Percentiles rank a stretch among this genome's conserved stretches.
These are phyloP conservation scores for Amphimallon solstitiale DNA, from an alignment of 2,888 invertebrate genomes.

Conservation along the genomic window DNA sequence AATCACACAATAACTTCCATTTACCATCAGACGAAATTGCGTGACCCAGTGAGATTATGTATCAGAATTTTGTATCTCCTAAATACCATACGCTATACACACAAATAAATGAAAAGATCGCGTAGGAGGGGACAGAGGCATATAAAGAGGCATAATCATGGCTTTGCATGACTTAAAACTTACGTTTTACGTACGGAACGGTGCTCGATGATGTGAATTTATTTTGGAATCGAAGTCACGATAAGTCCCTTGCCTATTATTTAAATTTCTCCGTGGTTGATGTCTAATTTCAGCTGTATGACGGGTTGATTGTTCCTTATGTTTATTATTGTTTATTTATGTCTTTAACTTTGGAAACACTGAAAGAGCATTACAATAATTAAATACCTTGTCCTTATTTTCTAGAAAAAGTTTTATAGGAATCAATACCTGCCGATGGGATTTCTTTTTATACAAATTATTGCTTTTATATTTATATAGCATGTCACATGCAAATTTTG, in stretches of 20 bases:
- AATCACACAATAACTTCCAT: constrained; percentile 22
- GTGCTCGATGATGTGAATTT: constrained; percentile 42
- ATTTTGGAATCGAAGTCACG: constrained; percentile 47
- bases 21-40: constrained; percentile 23
- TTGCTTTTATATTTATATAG: too few relatives aligned
- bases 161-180: constrained; percentile 48
- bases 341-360: neutral
- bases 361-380: neutral
- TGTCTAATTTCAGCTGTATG: constrained; percentile 20
- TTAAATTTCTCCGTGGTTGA: constrained; percentile 19
- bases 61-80: constrained; percentile 26
- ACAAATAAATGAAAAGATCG: constrained; percentile 29
- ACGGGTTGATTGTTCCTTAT: constrained; percentile 27
- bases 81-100: constrained; percentile 19
- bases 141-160: constrained; percentile 48
- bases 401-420: too few relatives aligned
- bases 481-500: too few relatives aligned
- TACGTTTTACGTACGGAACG: constrained; percentile 26
- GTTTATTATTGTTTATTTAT: constrained; percentile 20
- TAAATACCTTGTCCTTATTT: too few relatives aligned
- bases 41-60: constrained; percentile 37
- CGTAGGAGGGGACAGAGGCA: constrained; percentile 41
- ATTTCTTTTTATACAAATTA: too few relatives aligned
- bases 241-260: constrained; percentile 36
- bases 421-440: too few relatives aligned